These are phyloP conservation scores for Lophius piscatorius DNA, from an alignment of 2,113 vertebrate species.

Conservation along the genomic window DNA sequence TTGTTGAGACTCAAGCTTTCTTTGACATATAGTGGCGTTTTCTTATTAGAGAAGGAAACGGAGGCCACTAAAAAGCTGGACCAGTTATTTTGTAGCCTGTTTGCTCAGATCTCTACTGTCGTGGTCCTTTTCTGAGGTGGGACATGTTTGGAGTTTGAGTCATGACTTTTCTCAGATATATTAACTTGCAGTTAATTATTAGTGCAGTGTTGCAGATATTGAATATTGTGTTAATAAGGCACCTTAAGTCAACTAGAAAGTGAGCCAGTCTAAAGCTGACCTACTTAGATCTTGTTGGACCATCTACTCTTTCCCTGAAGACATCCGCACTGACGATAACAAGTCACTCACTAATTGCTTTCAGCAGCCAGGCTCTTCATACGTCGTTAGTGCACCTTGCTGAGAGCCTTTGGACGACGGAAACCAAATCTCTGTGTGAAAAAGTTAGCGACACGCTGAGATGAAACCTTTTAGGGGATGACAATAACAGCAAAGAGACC, in stretches of 20 bases:
- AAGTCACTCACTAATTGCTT: slow-evolving; percentile 62
- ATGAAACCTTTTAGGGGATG: slow-evolving; percentile 37
- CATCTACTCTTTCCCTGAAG: slow-evolving; percentile 43
- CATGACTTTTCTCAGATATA: not conserved
- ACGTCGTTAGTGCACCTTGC: slow-evolving; percentile 38
- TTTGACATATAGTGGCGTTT: slow-evolving; percentile 57
- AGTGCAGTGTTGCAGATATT: not conserved
- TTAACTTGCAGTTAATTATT: not conserved
- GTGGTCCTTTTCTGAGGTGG: slow-evolving; percentile 42
- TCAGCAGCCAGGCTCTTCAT: slow-evolving; percentile 43
- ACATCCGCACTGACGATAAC: slow-evolving; percentile 18
- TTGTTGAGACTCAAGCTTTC: slow-evolving; percentile 52
- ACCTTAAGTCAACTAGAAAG: slow-evolving; percentile 9
- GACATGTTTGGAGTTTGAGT: slow-evolving; percentile 3
- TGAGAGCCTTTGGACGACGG: slow-evolving; percentile 32
- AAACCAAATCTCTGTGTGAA: slow-evolving; percentile 61
- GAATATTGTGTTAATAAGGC: slow-evolving; percentile 30
- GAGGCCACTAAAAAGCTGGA: slow-evolving; percentile 40
- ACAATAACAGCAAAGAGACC: slow-evolving; percentile 41
- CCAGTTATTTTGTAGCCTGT: slow-evolving; percentile 59
- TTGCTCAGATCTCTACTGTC: slow-evolving; percentile 55
- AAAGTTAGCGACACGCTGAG: slow-evolving; percentile 14
- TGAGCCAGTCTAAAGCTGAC: slow-evolving; percentile 29
- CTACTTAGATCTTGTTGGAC: slow-evolving; percentile 47
- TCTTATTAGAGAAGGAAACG: slow-evolving; percentile 63